Base-by-base conservation (phyloP, 2,797 vertebrate species). In the Sciurus vulgaris region DNA sequence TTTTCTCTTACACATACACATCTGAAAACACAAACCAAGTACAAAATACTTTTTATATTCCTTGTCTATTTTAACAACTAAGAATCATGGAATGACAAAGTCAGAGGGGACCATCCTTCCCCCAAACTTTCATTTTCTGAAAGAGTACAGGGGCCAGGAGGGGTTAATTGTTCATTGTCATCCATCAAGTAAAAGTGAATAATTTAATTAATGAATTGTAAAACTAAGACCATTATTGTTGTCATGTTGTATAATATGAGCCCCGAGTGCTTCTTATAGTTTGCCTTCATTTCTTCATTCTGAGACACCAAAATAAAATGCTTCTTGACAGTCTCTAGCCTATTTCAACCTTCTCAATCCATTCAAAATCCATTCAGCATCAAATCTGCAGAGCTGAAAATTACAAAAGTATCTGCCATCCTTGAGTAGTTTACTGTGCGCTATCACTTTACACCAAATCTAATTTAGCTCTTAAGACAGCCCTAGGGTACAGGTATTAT, bases 51-150 rank as follows among this genome's bases (percentile, higher is more conserved):
- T 97, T 47, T 86, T 30, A 87, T 93, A 54, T 79, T 96, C 38
- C 65, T 30, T 93, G 17, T 95, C 91, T 77, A 91, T 67, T 93
- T 90, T 81, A 95, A 89, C 59, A 93, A 93, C 3, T 35, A 95
- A 93, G 35, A 56, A 95, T 63, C 22, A 83, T 67, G 47, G 28
- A 91, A 86, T 89, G 47, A 93, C n/a, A n/a, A 95, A 83, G 44
- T 22, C 85, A 49, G 15, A 84, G 54, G 70, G 79, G 26, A 91
- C 54, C 28, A 92, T 59, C 59, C 51, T 86, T 83, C 35, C 17
- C 18, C 33, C 73, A 97, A 59, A 49, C 69, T 56, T 17, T 83
- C 20, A 90, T 92, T 95, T 95, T 81, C 67, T 28, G 38, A 77
- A 81, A 95, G 30, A 82, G 26, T n/a, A 88, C 74, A 82, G 51